Evolutionary conservation across 1,140 invertebrate species (phyloP).

Genomic region (Drosophila triauraria): DNA sequence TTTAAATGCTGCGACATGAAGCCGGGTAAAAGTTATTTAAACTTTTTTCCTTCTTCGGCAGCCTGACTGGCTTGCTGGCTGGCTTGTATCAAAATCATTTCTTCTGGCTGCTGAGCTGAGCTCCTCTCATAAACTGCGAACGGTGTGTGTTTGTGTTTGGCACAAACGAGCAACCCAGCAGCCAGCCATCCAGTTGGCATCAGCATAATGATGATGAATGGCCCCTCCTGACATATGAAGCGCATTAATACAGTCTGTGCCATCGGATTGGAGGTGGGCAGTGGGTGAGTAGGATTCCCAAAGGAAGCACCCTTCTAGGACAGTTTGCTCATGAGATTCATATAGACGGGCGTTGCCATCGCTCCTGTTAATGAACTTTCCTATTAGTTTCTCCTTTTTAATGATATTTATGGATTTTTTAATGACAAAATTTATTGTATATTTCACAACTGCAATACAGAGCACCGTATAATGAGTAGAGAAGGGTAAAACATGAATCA

Average conservation of each 20-base stretch:
- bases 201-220: constrained; percentile 65
- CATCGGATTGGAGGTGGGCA: constrained; percentile 24
- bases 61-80: neutral
- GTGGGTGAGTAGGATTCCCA: neutral
- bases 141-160: constrained; percentile 10
- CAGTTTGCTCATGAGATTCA: constrained; percentile 29
- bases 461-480: no score
- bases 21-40: constrained; percentile 59
- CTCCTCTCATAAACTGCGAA: constrained; percentile 48
- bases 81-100: constrained; percentile 42
- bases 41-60: constrained; percentile 39
- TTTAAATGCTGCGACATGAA: constrained; percentile 60
- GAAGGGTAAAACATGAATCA: no score
- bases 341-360: constrained; percentile 11
- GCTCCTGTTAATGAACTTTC: constrained; percentile 21
- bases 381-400: neutral
- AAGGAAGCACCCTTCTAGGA: constrained; percentile 10
- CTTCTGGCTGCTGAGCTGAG: constrained; percentile 51
- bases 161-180: constrained; percentile 43
- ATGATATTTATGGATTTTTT: constrained; percentile 1
- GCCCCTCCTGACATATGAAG: constrained; percentile 51
- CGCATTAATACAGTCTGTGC: constrained; percentile 58
- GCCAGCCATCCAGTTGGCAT: constrained; percentile 54
- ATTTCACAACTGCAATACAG: no score
- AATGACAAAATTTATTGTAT: neutral